These are phyloP conservation scores for Mesocentrotus franciscanus DNA, from an alignment of 53 echinoderm and acorn worm species.

Conservation along the genomic window DNA sequence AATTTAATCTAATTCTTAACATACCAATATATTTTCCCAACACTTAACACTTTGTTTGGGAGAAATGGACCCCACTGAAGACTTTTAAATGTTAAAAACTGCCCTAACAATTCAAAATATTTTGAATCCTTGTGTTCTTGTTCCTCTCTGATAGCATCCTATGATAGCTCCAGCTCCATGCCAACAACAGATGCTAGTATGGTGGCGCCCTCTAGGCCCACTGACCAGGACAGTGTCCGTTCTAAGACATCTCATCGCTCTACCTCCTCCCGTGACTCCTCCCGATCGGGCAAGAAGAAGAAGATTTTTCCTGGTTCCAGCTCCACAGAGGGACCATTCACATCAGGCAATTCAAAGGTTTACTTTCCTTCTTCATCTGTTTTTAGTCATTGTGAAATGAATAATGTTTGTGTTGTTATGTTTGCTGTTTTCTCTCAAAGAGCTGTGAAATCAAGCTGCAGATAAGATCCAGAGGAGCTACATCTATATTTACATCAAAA, in stretches of 20 bases:
- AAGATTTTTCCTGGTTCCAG: slow-evolving; percentile 71
- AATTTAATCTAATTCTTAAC: no score
- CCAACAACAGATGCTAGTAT: slow-evolving; percentile 93
- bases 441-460: no score
- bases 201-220: slow-evolving; percentile 16
- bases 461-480: no score
- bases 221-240: slow-evolving; percentile 54
- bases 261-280: slow-evolving; percentile 49
- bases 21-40: not conserved
- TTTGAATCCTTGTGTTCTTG: not conserved
- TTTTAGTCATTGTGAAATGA: not conserved
- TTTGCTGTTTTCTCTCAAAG: not conserved
- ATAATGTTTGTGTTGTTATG: not conserved
- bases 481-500: no score
- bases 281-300: slow-evolving; percentile 68
- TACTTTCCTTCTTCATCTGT: not conserved
- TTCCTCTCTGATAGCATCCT: slow-evolving; percentile 72
- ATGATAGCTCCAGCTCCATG: slow-evolving; percentile 96
- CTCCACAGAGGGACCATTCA: slow-evolving; percentile 73
- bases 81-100: not conserved
- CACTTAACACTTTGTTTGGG: not conserved
- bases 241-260: slow-evolving; percentile 54
- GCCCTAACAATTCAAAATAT: not conserved
- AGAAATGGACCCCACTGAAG: not conserved
- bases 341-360: slow-evolving; percentile 79